A percentile compares a stretch with the other conserved stretches of the same genome.
Conservation (phyloP, 2,113 vertebrate genomes). For the Pitta sordida region DNA sequence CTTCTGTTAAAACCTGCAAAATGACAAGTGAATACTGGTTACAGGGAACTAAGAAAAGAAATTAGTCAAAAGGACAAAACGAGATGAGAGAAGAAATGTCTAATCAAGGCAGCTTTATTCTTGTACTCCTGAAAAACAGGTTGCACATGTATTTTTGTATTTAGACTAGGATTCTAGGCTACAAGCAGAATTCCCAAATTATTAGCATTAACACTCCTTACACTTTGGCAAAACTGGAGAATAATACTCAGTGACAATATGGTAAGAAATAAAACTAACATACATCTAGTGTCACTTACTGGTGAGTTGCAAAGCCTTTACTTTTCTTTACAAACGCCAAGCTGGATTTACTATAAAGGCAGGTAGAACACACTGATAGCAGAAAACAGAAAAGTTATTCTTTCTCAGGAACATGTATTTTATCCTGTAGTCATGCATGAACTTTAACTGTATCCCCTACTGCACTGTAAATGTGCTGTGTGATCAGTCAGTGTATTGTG, state of each 20-base stretch:
- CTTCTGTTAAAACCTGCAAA: background rate
- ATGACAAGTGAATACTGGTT: background rate
- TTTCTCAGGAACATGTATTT: background rate
- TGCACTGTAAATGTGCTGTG: background rate
- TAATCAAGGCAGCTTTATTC: background rate
- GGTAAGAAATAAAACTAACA: background rate
- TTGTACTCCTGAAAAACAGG: background rate
- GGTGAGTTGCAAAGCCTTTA: background rate
- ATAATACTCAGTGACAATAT: background rate
- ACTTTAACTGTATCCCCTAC: background rate
- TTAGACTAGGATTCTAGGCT: conserved; percentile 12
- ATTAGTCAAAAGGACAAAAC: background rate
- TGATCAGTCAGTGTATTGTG: background rate
- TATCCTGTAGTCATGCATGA: background rate
- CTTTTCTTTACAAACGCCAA: background rate
- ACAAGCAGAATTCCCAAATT: conserved; percentile 9
- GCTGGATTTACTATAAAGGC: background rate
- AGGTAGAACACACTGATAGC: background rate
- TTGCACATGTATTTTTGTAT: background rate
- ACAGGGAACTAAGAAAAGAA: background rate
- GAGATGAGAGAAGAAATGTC: background rate
- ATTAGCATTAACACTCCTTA: background rate
- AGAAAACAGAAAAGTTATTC: background rate
- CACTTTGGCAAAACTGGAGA: background rate
- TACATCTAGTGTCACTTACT: conserved; percentile 1